Evolutionary conservation across 2,797 vertebrate species (phyloP).

Genomic region (Rhinella marina): DNA sequence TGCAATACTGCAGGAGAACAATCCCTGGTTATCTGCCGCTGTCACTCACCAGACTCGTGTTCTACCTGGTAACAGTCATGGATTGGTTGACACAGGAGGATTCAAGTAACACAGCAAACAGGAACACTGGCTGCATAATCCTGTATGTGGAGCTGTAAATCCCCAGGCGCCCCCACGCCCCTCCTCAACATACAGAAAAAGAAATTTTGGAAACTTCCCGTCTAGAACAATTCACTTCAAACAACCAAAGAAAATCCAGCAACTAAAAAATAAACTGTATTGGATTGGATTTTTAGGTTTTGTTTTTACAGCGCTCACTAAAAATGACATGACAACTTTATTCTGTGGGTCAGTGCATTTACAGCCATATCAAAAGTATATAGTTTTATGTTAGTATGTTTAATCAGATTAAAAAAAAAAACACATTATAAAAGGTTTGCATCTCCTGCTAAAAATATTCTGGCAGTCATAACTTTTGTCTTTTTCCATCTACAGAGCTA

Average conservation of each 20-base stretch:
- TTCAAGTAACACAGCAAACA: not conserved
- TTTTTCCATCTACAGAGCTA: too few species aligned
- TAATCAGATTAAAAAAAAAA: too few species aligned
- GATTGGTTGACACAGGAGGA: conserved; percentile 10
- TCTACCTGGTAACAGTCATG: conserved; percentile 3
- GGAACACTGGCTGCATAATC: not conserved
- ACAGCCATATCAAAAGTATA: too few species aligned
- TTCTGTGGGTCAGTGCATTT: too few species aligned
- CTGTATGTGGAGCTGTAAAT: not conserved
- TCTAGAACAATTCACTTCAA: not conserved
- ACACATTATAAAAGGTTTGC: too few species aligned
- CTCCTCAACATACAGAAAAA: not conserved
- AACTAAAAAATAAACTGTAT: not conserved
- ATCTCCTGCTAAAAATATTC: too few species aligned
- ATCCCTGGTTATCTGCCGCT: not conserved
- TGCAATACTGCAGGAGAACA: not conserved
- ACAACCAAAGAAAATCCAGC: not conserved
- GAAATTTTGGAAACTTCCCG: not conserved
- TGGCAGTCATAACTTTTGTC: too few species aligned
- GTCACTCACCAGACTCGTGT: not conserved
- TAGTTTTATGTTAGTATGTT: too few species aligned
- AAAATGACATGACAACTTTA: too few species aligned
- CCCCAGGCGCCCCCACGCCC: not conserved
- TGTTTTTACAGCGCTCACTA: too few species aligned
- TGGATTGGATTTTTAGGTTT: too few species aligned